Percentiles rank a stretch among this genome's conserved stretches.
phyloP scores from a whole-genome alignment of 2,113 vertebrate genomes.

The Candoia aspera region DNA sequence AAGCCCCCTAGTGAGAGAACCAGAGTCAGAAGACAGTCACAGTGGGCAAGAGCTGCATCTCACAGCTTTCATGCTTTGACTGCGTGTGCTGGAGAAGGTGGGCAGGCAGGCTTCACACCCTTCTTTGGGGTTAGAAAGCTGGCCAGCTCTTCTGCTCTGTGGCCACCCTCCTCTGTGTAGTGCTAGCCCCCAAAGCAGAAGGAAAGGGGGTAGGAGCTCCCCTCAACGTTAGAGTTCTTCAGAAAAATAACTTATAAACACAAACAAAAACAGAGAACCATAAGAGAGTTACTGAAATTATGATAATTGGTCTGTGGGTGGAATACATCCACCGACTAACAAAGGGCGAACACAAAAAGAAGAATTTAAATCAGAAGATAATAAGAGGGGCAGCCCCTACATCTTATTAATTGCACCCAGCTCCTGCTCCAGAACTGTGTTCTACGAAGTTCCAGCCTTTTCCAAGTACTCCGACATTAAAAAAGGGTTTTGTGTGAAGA shows the following conservation, averaged over 20 bases:
- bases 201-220: neutral
- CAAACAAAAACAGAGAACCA: conserved; percentile 2
- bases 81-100: neutral
- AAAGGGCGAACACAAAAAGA: neutral
- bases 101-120: neutral
- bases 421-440: neutral
- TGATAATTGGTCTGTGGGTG: conserved; percentile 23
- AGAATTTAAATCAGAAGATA: neutral
- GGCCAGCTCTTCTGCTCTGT: neutral
- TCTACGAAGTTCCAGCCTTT: neutral
- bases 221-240: neutral
- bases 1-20: neutral
- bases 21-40: neutral
- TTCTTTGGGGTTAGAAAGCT: neutral
- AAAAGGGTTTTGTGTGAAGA: neutral
- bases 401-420: neutral
- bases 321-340: neutral
- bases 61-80: too few relatives aligned
- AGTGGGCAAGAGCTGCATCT: neutral
- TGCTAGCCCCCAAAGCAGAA: neutral
- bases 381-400: neutral
- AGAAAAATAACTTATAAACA: neutral
- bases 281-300: neutral
- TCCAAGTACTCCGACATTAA: neutral
- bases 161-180: neutral